Base-by-base conservation (phyloP, 2,888 invertebrate genomes). In the Dryobotodes eremita region DNA sequence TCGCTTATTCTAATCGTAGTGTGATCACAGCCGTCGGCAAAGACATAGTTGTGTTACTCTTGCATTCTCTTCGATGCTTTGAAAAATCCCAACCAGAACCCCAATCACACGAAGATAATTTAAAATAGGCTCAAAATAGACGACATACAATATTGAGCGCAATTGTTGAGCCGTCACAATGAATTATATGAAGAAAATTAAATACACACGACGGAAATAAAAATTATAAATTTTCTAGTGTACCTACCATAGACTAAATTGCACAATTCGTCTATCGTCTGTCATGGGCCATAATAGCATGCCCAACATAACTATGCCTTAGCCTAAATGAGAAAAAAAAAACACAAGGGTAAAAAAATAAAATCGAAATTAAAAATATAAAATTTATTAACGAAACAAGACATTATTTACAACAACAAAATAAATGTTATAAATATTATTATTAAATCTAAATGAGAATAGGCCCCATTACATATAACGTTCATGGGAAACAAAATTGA, bases 351-450 rank as follows among this genome's bases (percentile, higher is more conserved):
- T 83, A 87, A 91, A 90, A 89, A 91, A 92, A 92, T 87, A 91
- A 91, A 91, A 92, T 90, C 79, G 87, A 92, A 93, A 93, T 88
- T 91, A 93, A 92, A 92, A 93, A 93, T 93, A 94, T 93, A 94
- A 95, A 94, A 93, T 95, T 95, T 95, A 95, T 95, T 95, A 92
- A 95, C 94, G 93, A 94, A 95, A 95, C 94, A 94, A 89, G 90
- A 90, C 89, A 92, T 92, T 95, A 95, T 95, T 94, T 95, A 95
- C 95, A 95, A 94, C 92, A 94, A 95, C 93, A 93, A 93, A 94
- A 92, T 92, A 92, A 85, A 91, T 90, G 88, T 91, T 90, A 91
- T 90, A 92, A 92, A 91, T 89, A 91, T 92, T 88, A 82, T 89
- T 85, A 80, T 90, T 92, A 90, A 91, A 87, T 89, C 91, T 93